Conservation (phyloP, 1,140 invertebrate genomes). For the Drosophila nebulosa region DNA sequence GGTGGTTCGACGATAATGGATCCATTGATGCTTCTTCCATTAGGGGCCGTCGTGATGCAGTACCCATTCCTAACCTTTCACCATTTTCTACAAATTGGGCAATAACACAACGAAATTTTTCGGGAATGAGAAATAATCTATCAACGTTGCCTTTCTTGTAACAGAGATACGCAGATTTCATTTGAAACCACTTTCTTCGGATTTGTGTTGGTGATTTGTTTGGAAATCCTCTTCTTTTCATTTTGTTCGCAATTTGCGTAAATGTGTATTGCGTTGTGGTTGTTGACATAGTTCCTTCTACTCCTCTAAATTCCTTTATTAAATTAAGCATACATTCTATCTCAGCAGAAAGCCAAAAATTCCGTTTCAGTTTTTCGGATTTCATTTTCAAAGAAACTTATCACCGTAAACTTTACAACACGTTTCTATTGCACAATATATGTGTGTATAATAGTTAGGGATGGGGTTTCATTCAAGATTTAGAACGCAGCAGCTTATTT, state of each 20-base stretch:
- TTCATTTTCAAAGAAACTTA: conserved; percentile 42
- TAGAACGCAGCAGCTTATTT: too few relatives aligned
- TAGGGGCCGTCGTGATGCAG: background rate
- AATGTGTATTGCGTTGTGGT: conserved; percentile 69
- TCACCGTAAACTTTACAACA: too few relatives aligned
- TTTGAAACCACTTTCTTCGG: conserved; percentile 73
- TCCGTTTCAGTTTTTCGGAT: conserved; percentile 61
- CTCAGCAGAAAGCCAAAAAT: conserved; percentile 68
- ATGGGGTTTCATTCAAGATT: too few relatives aligned
- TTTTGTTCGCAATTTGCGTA: conserved; percentile 65
- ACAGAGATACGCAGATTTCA: conserved; percentile 73
- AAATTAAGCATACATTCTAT: conserved; percentile 73
- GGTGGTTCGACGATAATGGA: background rate
- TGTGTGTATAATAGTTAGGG: too few relatives aligned
- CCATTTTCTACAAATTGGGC: conserved; percentile 68
- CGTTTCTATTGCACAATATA: too few relatives aligned
- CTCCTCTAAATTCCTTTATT: conserved; percentile 50
- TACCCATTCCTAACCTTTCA: conserved; percentile 25
- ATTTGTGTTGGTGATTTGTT: conserved; percentile 73
- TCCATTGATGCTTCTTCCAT: background rate
- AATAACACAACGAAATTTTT: conserved; percentile 62
- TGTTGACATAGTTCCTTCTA: conserved; percentile 42
- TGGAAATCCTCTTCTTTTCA: conserved; percentile 67
- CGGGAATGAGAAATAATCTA: conserved; percentile 58
- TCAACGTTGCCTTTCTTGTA: conserved; percentile 74